Conservation (phyloP, 1,140 invertebrate genomes). For the Mamestra configurata region DNA sequence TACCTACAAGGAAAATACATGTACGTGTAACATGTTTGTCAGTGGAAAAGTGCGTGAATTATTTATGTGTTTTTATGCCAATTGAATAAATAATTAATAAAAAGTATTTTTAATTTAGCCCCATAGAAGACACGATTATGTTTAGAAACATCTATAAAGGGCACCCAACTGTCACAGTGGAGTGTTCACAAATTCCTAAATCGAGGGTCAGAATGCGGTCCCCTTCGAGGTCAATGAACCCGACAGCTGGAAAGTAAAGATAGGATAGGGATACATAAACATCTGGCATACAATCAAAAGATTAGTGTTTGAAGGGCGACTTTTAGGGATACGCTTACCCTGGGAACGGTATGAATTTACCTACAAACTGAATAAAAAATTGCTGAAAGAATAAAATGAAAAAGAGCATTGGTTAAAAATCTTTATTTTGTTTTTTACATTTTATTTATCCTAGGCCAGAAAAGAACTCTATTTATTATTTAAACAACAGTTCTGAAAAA, state of each 20-base stretch:
- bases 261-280: slow-evolving; percentile 29
- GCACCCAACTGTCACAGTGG: not conserved
- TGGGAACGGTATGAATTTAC: not conserved
- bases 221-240: slow-evolving; percentile 67
- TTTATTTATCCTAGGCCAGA: too few relatives aligned
- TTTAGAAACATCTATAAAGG: not conserved
- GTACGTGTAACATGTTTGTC: not conserved
- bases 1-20: not conserved
- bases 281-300: slow-evolving; percentile 40
- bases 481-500: too few relatives aligned
- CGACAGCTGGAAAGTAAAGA: slow-evolving; percentile 69
- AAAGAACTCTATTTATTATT: too few relatives aligned
- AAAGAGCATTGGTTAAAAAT: too few relatives aligned
- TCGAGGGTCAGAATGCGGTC: not conserved
- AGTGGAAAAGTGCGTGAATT: not conserved
- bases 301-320: slow-evolving; percentile 36
- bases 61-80: too few relatives aligned
- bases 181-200: not conserved
- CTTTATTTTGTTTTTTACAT: too few relatives aligned
- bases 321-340: slow-evolving; percentile 5
- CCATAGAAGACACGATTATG: too few relatives aligned
- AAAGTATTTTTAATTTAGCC: too few relatives aligned
- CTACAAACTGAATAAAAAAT: not conserved
- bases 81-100: too few relatives aligned
- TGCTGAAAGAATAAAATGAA: too few relatives aligned